Conservation (phyloP, 2,888 invertebrate genomes). For the Megastigmus dorsalis region DNA sequence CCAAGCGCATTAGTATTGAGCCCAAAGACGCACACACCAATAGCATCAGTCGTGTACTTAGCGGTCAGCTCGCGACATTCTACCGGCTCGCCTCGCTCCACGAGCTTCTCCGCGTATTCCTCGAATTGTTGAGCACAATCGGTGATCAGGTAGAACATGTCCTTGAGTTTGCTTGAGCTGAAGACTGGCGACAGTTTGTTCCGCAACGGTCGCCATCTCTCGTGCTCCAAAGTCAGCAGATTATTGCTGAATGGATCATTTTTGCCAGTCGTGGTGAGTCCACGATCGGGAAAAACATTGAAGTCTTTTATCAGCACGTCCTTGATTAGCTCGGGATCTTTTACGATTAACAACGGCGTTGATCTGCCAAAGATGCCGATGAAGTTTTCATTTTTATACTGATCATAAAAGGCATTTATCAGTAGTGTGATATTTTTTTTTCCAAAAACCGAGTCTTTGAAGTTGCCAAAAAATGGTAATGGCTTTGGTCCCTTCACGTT, state of each 20-base stretch:
- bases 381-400: conserved; percentile 51
- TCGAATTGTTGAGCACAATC: conserved; percentile 73
- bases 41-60: conserved; percentile 74
- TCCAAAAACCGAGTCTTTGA: conserved; percentile 63
- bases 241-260: conserved; percentile 74
- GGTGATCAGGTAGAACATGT: conserved; percentile 75
- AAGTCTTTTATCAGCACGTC: conserved; percentile 74
- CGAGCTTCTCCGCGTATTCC: conserved; percentile 69
- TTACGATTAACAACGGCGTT: conserved; percentile 69
- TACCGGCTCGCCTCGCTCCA: conserved; percentile 57
- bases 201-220: conserved; percentile 75
- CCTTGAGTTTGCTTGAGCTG: conserved; percentile 75
- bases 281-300: conserved; percentile 64
- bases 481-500: conserved; percentile 72
- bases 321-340: conserved; percentile 70
- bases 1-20: conserved; percentile 71
- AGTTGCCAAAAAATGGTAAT: conserved; percentile 68
- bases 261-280: conserved; percentile 59
- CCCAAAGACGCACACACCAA: conserved; percentile 74
- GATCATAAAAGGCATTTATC: conserved; percentile 61
- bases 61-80: conserved; percentile 69
- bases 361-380: conserved; percentile 68
- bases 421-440: conserved; percentile 65
- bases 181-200: conserved; percentile 75
- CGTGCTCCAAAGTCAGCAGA: conserved; percentile 72